Conservation (phyloP, 1,140 invertebrate genomes). For the Metopolophium dirhodum region DNA sequence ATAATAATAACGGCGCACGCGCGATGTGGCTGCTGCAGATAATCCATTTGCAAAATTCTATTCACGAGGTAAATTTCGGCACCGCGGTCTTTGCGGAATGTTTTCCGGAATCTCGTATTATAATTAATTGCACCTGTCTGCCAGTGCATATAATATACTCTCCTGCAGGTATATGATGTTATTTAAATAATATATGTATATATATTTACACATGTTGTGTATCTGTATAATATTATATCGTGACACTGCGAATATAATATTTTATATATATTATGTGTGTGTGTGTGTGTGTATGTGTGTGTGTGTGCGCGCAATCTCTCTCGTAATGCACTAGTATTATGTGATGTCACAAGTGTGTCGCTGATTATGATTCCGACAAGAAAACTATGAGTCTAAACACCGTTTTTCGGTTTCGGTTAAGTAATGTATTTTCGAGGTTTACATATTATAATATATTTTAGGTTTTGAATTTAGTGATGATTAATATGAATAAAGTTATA, state of each 20-base stretch:
- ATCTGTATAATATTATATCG: not conserved
- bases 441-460: too few relatives aligned
- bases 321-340: too few relatives aligned
- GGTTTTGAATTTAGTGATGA: too few relatives aligned
- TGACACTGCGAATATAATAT: too few relatives aligned
- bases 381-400: too few relatives aligned
- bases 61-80: not conserved
- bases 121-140: not conserved
- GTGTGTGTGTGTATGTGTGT: not conserved
- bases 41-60: conserved; percentile 8
- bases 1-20: not conserved
- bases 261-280: too few relatives aligned
- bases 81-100: not conserved
- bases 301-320: too few relatives aligned
- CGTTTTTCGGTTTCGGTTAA: too few relatives aligned
- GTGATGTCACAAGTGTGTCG: too few relatives aligned
- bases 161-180: not conserved
- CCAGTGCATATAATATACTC: not conserved
- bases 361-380: too few relatives aligned
- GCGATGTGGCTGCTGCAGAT: not conserved
- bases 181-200: not conserved
- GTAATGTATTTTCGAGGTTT: too few relatives aligned
- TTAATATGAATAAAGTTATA: too few relatives aligned
- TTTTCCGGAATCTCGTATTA: not conserved
- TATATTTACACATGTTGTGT: not conserved